Percentiles rank a stretch among this genome's conserved stretches.
These are phyloP conservation scores for Uria lomvia DNA, from an alignment of 2,113 vertebrate genomes.

Conservation along the genomic window DNA sequence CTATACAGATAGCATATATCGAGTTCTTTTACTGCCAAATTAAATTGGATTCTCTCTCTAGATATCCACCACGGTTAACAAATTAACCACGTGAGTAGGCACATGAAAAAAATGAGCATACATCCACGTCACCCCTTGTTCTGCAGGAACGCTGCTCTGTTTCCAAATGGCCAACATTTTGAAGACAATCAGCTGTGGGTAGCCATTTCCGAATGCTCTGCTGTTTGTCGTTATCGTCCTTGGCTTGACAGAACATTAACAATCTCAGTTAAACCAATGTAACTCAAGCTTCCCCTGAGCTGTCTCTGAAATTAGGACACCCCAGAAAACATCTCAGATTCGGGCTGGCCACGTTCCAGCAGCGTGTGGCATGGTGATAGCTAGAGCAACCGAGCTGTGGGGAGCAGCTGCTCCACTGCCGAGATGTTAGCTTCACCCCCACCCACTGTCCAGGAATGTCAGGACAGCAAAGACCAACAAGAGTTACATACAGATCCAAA, in stretches of 20 bases:
- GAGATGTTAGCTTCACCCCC: background rate
- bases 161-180: background rate
- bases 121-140: background rate
- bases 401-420: background rate
- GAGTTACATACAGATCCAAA: rapidly evolving
- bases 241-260: background rate
- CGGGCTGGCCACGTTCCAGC: background rate
- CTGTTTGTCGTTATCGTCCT: background rate
- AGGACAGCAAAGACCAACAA: background rate
- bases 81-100: background rate
- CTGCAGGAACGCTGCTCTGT: background rate
- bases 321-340: background rate
- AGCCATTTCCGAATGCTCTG: background rate
- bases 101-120: background rate
- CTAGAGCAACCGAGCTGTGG: background rate
- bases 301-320: conserved; percentile 18
- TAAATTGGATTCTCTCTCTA: background rate
- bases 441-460: background rate
- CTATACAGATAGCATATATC: background rate
- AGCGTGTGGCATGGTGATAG: background rate
- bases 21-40: background rate
- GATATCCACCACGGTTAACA: background rate
- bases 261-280: background rate
- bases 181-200: background rate
- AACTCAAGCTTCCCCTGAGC: background rate